These are phyloP conservation scores for Coenobita brevimanus DNA, from an alignment of 1,140 invertebrate genomes.

Conservation along the genomic window DNA sequence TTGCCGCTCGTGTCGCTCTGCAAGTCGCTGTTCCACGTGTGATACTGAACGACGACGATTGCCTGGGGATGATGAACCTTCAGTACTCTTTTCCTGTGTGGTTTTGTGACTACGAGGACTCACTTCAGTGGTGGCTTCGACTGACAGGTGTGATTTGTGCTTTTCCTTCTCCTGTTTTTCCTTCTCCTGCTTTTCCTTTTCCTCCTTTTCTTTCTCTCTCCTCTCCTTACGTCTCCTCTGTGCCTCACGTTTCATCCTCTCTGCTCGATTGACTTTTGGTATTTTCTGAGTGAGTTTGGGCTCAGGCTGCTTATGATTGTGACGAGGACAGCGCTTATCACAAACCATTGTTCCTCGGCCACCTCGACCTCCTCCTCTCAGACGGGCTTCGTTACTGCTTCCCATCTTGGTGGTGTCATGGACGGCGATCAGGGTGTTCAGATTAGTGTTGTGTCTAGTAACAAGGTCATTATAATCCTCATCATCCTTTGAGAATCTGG, in stretches of 20 bases:
- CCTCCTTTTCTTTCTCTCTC: slow-evolving; percentile 60
- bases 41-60: slow-evolving; percentile 60
- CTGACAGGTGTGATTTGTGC: too few relatives aligned
- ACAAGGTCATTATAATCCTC: slow-evolving; percentile 64
- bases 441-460: slow-evolving; percentile 51
- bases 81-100: slow-evolving; percentile 43
- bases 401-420: slow-evolving; percentile 32
- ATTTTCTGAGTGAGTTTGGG: slow-evolving; percentile 63
- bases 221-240: slow-evolving; percentile 63
- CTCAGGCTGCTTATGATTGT: slow-evolving; percentile 55
- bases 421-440: slow-evolving; percentile 35
- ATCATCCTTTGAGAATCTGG: slow-evolving; percentile 55
- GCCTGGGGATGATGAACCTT: slow-evolving; percentile 44
- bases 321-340: slow-evolving; percentile 51
- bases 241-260: slow-evolving; percentile 67
- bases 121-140: background rate
- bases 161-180: too few relatives aligned
- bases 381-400: slow-evolving; percentile 35
- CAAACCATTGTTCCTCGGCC: slow-evolving; percentile 38
- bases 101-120: slow-evolving; percentile 35
- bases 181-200: slow-evolving; percentile 53
- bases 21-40: slow-evolving; percentile 66
- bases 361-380: slow-evolving; percentile 48
- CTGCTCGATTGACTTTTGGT: slow-evolving; percentile 63
- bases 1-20: slow-evolving; percentile 62